A percentile compares a stretch with the other conserved stretches of the same genome.
Evolutionary conservation across 2,888 invertebrate species (phyloP).

Genomic region (Vannuccia rotundouncinata): DNA sequence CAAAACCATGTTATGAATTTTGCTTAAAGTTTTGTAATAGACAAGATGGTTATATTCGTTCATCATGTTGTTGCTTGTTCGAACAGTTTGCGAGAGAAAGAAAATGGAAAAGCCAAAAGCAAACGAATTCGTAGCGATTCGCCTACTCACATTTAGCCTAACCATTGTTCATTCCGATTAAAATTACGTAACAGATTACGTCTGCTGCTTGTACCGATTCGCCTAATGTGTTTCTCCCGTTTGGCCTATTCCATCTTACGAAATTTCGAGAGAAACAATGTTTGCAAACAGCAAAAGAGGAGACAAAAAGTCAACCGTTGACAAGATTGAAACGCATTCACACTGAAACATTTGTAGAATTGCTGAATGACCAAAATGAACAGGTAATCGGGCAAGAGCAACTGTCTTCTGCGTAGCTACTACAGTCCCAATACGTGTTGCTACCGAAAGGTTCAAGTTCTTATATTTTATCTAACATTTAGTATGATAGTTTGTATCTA

Average conservation of each 20-base stretch:
- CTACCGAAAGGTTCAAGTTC: not conserved
- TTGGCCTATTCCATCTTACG: too few species aligned
- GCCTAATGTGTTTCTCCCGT: too few species aligned
- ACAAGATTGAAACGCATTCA: not conserved
- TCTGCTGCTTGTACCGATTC: too few species aligned
- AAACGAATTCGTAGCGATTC: not conserved
- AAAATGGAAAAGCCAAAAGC: not conserved
- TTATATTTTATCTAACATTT: not conserved
- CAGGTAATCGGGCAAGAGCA: not conserved
- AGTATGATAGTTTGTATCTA: not conserved
- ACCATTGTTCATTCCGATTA: too few species aligned
- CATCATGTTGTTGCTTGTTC: not conserved
- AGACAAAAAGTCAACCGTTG: not conserved
- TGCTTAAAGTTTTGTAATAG: not conserved
- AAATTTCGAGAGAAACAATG: not conserved
- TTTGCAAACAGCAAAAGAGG: not conserved
- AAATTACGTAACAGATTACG: too few species aligned
- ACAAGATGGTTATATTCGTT: not conserved
- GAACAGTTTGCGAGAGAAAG: not conserved
- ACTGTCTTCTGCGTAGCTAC: not conserved
- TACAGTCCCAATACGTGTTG: not conserved
- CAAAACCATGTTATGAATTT: not conserved
- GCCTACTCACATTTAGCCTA: too few species aligned
- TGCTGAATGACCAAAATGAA: not conserved
- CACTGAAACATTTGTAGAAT: not conserved